Base-by-base conservation (phyloP, 2,113 vertebrate genomes). In the Xenopus laevis region DNA sequence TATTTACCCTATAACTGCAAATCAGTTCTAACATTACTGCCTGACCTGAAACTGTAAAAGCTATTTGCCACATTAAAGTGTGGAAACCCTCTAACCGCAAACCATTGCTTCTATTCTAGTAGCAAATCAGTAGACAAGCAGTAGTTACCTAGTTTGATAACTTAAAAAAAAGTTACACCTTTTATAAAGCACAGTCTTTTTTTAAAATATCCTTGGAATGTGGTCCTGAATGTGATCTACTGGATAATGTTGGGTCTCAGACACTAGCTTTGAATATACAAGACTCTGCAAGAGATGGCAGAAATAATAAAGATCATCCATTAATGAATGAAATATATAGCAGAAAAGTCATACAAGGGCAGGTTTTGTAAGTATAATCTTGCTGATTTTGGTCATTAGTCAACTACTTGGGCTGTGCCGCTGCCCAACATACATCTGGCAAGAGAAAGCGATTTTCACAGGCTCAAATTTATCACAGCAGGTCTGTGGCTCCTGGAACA, bases 321-420 rank as follows among this genome's bases (percentile, higher is more conserved):
- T 60, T 52, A 18, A 71, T 62, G 65, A 15, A 68, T 45, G 20
- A 45, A 46, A 1, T 5, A 13, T 50, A 15, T 13, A 78, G 13
- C 62, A 66, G n/a, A 53, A 16, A 64, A 68, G 70, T 44, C 13
- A 69, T 5, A 40, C 8, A 40, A 21, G 6, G 65, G 13, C 11
- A 1, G 8, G 78, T 11, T 21, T 12, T 27, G 50, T 65, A 17
- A 68, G 45, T 77, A 65, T 44, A 45, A 63, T 77, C 46, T 79
- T 0, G 50, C 0, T 15, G 60, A 71, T 2, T 78, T 71, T 61
- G 21, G 72, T 61, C 70, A 69, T 52, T 40, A 13, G n/a, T 81
- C 82, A 84, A 83, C 86, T 78, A 66, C 83, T 79, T 0, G 57
- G 84, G 60, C 78, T 83, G 33, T 86, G 85, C 81, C 81, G 83